Base-by-base conservation (phyloP, 2,113 vertebrate genomes). In the Sinocyclocheilus rhinocerous region DNA sequence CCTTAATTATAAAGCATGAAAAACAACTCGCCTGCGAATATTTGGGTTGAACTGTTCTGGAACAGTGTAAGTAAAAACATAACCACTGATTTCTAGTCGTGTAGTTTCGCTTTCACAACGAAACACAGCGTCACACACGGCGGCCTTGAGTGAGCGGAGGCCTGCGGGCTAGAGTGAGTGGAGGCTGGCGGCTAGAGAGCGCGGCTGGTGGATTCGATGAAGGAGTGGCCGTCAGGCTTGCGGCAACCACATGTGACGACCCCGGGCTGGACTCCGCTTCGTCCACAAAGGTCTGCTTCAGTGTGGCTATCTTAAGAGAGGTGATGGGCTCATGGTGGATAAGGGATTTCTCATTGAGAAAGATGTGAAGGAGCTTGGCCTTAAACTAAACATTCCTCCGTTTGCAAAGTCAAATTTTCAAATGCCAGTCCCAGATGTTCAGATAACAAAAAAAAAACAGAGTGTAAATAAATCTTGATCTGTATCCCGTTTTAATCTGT, bases 261-360 rank as follows among this genome's bases (percentile, higher is more conserved):
- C 29, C 29, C 29, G 29, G 1, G 29, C 29, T 29, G 29, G 29
- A 29, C 29, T 29, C 29, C 29, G 29, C 29, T 29, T 29, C 29
- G 29, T 29, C 1, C 29, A 29, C 29, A 22, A 81, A 29, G 36
- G 16, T 84, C 48, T 42, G 12, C 29, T 84, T 63, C 10, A 87
- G 42, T 15, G 59, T 69, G 81, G 86, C 42, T 57, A 52, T 61
- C 61, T 87, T 16, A 67, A 76, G n/a, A 52, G 8, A 83, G 86
- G 73, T 26, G 86, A 87, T 57, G 73, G 70, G 39, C 29, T 87
- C 0, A 76, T 83, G 85, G 52, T 45, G 50, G 78, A 86, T 18
- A 81, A 81, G 59, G 33, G 78, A 15, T 81, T 86, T 59, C 24
- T 26, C 13, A 33, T 26, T 67, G 26, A 67, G 26, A 67, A 13